Percentiles rank a stretch among this genome's conserved stretches.
These are phyloP conservation scores for Charanyca ferruginea DNA, from an alignment of 2,888 invertebrate species.

Conservation along the genomic window DNA sequence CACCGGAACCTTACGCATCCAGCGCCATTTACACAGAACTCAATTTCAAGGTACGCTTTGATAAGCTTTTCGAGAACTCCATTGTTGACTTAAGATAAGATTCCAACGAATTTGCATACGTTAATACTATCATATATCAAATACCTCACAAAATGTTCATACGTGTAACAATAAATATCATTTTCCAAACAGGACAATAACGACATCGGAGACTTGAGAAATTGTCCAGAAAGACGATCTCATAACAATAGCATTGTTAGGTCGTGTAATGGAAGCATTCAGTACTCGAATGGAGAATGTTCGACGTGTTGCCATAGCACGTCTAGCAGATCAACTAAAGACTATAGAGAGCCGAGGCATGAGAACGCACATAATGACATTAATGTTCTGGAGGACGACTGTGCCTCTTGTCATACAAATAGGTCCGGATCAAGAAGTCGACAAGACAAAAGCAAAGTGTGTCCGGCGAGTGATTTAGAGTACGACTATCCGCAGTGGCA, in stretches of 20 bases:
- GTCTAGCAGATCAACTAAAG: slow-evolving; percentile 88
- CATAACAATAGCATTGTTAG: slow-evolving; percentile 90
- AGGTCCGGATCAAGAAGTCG: slow-evolving; percentile 87
- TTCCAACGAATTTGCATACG: slow-evolving; percentile 80
- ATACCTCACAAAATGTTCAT: slow-evolving; percentile 63
- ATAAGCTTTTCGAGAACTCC: slow-evolving; percentile 81
- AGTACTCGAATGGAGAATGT: slow-evolving; percentile 88
- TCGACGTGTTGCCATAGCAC: slow-evolving; percentile 89
- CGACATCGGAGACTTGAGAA: slow-evolving; percentile 86
- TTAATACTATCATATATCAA: slow-evolving; percentile 65
- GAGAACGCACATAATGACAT: slow-evolving; percentile 85
- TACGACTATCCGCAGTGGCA: slow-evolving; percentile 90
- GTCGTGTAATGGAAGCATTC: slow-evolving; percentile 88
- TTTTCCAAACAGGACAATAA: slow-evolving; percentile 85
- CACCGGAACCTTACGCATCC: slow-evolving; percentile 89
- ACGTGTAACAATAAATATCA: slow-evolving; percentile 69
- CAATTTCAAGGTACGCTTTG: slow-evolving; percentile 88
- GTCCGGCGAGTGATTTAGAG: slow-evolving; percentile 88
- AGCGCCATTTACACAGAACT: slow-evolving; percentile 90
- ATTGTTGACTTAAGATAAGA: slow-evolving; percentile 81
- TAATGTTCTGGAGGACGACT: slow-evolving; percentile 86
- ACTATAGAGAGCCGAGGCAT: slow-evolving; percentile 86
- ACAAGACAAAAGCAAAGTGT: slow-evolving; percentile 89
- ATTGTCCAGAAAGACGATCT: slow-evolving; percentile 87
- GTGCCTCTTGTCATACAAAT: slow-evolving; percentile 87